A percentile compares a stretch with the other conserved stretches of the same genome.
Conservation (phyloP, 2,888 invertebrate genomes). For the Stegana nigrithorax region DNA sequence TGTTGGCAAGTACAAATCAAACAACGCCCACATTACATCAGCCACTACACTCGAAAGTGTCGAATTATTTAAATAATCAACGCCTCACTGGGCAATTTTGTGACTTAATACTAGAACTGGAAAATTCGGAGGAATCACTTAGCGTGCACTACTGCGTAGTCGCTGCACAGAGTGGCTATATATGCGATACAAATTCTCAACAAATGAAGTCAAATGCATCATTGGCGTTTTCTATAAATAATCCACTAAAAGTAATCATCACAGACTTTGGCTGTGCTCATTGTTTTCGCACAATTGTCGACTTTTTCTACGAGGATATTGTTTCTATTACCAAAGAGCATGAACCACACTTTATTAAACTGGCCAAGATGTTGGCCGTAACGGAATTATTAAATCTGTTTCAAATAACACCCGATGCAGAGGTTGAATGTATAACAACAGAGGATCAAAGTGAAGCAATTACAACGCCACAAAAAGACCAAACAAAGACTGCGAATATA, state of each 20-base stretch:
- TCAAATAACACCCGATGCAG: constrained; percentile 44
- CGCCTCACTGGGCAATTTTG: constrained; percentile 63
- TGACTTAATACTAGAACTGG: constrained; percentile 54
- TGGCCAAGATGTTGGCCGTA: constrained; percentile 62
- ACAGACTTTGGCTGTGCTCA: constrained; percentile 60
- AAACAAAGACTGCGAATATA: constrained; percentile 43
- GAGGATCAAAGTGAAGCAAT: constrained; percentile 18
- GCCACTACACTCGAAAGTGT: constrained; percentile 63
- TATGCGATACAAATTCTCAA: constrained; percentile 51
- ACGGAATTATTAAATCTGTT: constrained; percentile 61
- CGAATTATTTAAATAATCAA: constrained; percentile 65
- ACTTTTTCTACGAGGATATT: constrained; percentile 65
- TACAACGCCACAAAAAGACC: constrained; percentile 20
- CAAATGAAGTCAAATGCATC: constrained; percentile 55
- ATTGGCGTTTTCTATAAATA: constrained; percentile 66
- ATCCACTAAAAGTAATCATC: constrained; percentile 64
- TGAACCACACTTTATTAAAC: constrained; percentile 60
- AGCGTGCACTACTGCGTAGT: constrained; percentile 65
- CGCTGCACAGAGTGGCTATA: constrained; percentile 65
- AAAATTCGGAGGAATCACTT: constrained; percentile 43
- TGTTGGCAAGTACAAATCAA: constrained; percentile 37
- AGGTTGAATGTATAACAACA: constrained; percentile 31
- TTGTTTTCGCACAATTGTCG: constrained; percentile 63
- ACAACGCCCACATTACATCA: constrained; percentile 52
- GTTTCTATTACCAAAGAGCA: constrained; percentile 63